Conservation (phyloP, 1,140 invertebrate genomes). For the Agrypnia vestita region DNA sequence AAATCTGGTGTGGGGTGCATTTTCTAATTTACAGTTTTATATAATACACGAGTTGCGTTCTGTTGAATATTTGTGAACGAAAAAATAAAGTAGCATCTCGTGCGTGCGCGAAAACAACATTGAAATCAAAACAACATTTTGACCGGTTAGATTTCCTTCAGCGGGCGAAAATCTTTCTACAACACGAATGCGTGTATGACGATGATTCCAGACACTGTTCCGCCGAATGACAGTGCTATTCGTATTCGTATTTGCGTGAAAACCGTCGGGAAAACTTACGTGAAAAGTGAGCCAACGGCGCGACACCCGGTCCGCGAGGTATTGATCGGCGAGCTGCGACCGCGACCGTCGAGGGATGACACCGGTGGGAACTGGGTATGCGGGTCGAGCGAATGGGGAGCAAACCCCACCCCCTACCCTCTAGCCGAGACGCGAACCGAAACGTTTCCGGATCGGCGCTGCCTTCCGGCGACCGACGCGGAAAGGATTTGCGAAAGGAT, state of each 20-base stretch:
- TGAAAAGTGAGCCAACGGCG: constrained; percentile 5
- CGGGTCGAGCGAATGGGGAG: not conserved
- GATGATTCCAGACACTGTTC: not conserved
- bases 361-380: constrained; percentile 21
- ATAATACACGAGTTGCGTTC: too few relatives aligned
- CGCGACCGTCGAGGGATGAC: constrained; percentile 11
- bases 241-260: not conserved
- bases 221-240: not conserved
- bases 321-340: constrained; percentile 13
- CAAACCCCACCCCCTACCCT: constrained; percentile 8
- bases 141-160: too few relatives aligned
- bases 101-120: too few relatives aligned
- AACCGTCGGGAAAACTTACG: constrained; percentile 19
- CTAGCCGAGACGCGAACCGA: constrained; percentile 30
- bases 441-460: not conserved
- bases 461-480: not conserved
- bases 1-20: too few relatives aligned
- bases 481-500: too few relatives aligned
- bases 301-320: not conserved
- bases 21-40: too few relatives aligned
- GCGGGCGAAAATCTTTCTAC: too few relatives aligned
- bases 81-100: too few relatives aligned
- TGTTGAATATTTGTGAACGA: too few relatives aligned
- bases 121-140: too few relatives aligned
- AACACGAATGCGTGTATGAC: not conserved